phyloP scores from a whole-genome alignment of 2,888 invertebrate genomes.

The Cepaea hortensis region DNA sequence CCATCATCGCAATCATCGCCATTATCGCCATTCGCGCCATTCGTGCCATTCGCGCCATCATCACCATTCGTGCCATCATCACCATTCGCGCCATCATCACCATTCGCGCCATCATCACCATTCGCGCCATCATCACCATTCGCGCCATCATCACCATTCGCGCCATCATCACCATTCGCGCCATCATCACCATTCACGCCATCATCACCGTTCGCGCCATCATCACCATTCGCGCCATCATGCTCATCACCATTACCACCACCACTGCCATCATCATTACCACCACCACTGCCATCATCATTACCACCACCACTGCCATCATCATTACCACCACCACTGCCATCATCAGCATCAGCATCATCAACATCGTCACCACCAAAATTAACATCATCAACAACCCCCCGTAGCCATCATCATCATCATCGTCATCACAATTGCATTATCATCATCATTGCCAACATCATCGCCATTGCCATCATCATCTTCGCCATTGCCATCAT shows the following conservation, averaged over 20 bases:
- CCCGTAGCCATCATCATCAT: constrained; percentile 10
- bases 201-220: no score
- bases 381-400: background rate
- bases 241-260: background rate
- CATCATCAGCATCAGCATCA: no score
- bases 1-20: background rate
- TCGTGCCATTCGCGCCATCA: no score
- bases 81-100: no score
- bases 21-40: no score
- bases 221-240: no score
- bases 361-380: no score
- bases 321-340: background rate
- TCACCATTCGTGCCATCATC: no score
- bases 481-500: background rate
- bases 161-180: no score
- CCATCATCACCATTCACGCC: no score
- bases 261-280: background rate
- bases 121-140: no score
- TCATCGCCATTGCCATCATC: background rate
- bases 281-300: background rate
- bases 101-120: background rate
- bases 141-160: no score
- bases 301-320: background rate
- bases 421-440: constrained; percentile 10
- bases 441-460: background rate